A percentile compares a stretch with the other conserved stretches of the same genome.
These are phyloP conservation scores for Holothuria leucospilota DNA, from an alignment of 53 echinoderm and acorn worm genomes.

Conservation along the genomic window DNA sequence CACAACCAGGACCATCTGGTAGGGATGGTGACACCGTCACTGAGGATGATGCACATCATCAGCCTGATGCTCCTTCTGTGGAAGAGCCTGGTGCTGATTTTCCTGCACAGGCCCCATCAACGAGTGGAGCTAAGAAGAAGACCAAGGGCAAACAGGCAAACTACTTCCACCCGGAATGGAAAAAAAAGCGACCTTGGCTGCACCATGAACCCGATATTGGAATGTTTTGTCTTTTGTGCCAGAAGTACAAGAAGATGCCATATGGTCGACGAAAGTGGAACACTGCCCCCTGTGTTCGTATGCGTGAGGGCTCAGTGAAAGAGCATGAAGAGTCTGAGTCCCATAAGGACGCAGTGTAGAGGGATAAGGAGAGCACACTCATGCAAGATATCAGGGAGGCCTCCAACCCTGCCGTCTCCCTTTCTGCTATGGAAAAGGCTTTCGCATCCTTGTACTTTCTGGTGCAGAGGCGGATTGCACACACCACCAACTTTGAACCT, in stretches of 20 bases:
- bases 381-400: slow-evolving; percentile 55
- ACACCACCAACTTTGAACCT: slow-evolving; percentile 68
- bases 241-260: slow-evolving; percentile 49
- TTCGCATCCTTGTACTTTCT: slow-evolving; percentile 57
- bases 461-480: slow-evolving; percentile 58
- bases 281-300: slow-evolving; percentile 46
- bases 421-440: slow-evolving; percentile 53
- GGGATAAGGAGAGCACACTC: slow-evolving; percentile 10
- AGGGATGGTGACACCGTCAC: not conserved
- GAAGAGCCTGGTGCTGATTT: slow-evolving; percentile 11
- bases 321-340: slow-evolving; percentile 45
- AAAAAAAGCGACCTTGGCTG: slow-evolving; percentile 52
- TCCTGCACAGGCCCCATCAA: slow-evolving; percentile 28
- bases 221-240: slow-evolving; percentile 63
- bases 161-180: slow-evolving; percentile 52
- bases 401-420: slow-evolving; percentile 42
- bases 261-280: slow-evolving; percentile 61
- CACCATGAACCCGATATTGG: slow-evolving; percentile 45
- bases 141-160: slow-evolving; percentile 43
- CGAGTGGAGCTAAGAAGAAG: slow-evolving; percentile 23
- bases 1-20: slow-evolving; percentile 35
- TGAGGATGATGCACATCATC: slow-evolving; percentile 35
- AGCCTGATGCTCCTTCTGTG: slow-evolving; percentile 3
- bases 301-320: slow-evolving; percentile 38
- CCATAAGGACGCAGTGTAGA: slow-evolving; percentile 33